phyloP scores from a whole-genome alignment of 2,888 invertebrate species.

The Amphipyra berbera region DNA sequence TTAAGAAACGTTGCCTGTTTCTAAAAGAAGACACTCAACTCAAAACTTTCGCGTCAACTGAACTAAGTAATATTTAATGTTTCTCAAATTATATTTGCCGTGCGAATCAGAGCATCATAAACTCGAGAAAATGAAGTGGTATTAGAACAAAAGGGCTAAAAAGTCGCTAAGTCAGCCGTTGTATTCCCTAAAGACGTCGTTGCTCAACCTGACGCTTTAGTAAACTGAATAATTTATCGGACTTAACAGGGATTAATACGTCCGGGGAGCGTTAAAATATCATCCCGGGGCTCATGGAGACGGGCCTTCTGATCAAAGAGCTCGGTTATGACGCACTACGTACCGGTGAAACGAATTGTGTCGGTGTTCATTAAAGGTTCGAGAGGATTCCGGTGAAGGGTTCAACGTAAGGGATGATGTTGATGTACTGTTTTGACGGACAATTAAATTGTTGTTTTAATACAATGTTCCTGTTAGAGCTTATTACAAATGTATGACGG shows the following conservation, averaged over 20 bases:
- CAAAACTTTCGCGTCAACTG: constrained; percentile 52
- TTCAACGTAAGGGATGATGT: constrained; percentile 15
- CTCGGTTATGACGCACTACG: constrained; percentile 21
- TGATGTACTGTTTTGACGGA: constrained; percentile 26
- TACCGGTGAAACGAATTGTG: constrained; percentile 17
- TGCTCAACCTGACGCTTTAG: constrained; percentile 46
- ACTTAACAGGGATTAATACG: constrained; percentile 83
- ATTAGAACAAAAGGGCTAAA: constrained; percentile 66
- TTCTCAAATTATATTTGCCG: constrained; percentile 58
- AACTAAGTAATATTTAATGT: constrained; percentile 61
- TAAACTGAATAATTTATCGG: constrained; percentile 82
- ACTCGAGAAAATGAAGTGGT: constrained; percentile 63
- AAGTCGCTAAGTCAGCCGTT: constrained; percentile 52
- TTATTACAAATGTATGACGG: constrained; percentile 16
- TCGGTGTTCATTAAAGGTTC: constrained; percentile 38
- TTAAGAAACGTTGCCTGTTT: constrained; percentile 1
- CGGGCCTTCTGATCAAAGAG: constrained; percentile 48
- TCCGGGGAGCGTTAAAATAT: constrained; percentile 75
- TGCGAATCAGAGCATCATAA: constrained; percentile 57
- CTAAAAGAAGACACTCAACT: constrained; percentile 16
- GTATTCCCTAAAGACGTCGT: constrained; percentile 50
- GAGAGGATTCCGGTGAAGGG: constrained; percentile 20
- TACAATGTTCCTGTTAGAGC: constrained; percentile 10
- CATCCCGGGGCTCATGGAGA: constrained; percentile 58
- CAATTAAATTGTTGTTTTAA: constrained; percentile 33